phyloP scores from a whole-genome alignment of 2,888 invertebrate species.

The Prionchulus punctatus region DNA sequence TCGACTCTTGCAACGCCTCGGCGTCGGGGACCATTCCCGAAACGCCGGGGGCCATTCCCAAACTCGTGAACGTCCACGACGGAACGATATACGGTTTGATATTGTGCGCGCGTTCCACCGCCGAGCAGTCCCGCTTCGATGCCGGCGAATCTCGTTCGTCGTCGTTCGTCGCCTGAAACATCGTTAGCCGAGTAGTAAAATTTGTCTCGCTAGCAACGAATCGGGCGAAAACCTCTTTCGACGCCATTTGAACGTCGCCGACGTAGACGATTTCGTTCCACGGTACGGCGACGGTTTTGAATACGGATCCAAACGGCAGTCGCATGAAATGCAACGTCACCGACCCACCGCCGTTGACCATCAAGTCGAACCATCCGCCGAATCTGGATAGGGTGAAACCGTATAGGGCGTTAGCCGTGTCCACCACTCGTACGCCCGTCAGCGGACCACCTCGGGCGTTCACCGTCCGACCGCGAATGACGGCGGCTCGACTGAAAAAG shows the following conservation, averaged over 20 bases:
- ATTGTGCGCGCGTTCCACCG: neutral
- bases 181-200: neutral
- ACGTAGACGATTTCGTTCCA: slow-evolving; percentile 87
- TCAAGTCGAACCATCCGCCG: slow-evolving; percentile 70
- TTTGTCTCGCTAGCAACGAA: too few relatives aligned
- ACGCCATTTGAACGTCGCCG: slow-evolving; percentile 49
- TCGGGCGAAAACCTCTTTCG: slow-evolving; percentile 34
- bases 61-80: neutral
- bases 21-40: neutral
- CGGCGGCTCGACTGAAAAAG: slow-evolving; percentile 79
- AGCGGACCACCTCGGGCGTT: slow-evolving; percentile 73
- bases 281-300: slow-evolving; percentile 77
- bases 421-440: slow-evolving; percentile 88
- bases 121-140: neutral
- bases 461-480: slow-evolving; percentile 91
- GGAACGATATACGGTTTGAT: neutral
- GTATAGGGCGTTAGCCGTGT: slow-evolving; percentile 78
- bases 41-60: neutral
- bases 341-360: slow-evolving; percentile 95
- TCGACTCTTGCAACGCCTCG: slow-evolving; percentile 59
- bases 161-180: neutral
- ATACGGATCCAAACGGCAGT: slow-evolving; percentile 58
- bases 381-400: slow-evolving; percentile 58
- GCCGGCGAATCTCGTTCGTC: neutral
- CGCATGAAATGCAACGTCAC: slow-evolving; percentile 89